phyloP scores from a whole-genome alignment of 2,888 invertebrate species.

The Lithophane semibrunnea region DNA sequence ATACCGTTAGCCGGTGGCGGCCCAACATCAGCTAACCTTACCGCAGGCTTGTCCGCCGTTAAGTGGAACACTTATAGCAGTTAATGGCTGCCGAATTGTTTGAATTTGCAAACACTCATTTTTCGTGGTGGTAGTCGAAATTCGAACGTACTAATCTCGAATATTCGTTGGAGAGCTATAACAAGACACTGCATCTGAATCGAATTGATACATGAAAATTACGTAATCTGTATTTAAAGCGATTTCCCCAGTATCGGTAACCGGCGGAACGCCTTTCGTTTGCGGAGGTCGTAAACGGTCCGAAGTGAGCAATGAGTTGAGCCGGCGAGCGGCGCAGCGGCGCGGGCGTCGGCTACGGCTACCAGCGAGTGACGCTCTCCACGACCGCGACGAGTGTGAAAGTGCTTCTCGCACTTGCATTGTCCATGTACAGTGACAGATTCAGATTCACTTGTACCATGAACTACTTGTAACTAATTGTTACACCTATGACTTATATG shows the following conservation, averaged over 20 bases:
- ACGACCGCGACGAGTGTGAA: constrained; percentile 80
- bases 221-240: constrained; percentile 73
- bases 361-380: constrained; percentile 55
- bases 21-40: constrained; percentile 76
- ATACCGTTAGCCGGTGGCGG: constrained; percentile 84
- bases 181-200: constrained; percentile 50
- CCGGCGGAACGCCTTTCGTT: constrained; percentile 73
- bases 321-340: constrained; percentile 20
- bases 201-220: constrained; percentile 56
- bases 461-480: constrained; percentile 74
- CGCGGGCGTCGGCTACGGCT: constrained; percentile 40
- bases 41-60: constrained; percentile 73
- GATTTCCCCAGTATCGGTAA: constrained; percentile 73
- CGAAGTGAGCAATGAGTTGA: constrained; percentile 67
- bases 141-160: constrained; percentile 10
- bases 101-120: constrained; percentile 22
- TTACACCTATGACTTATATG: constrained; percentile 55
- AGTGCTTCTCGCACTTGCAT: constrained; percentile 82
- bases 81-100: constrained; percentile 63
- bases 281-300: constrained; percentile 73
- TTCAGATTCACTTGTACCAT: constrained; percentile 80
- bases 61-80: constrained; percentile 79
- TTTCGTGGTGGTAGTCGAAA: background rate
- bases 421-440: constrained; percentile 77
- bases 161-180: constrained; percentile 22